Base-by-base conservation (phyloP, 2,888 invertebrate species). In the Lampropteryx suffumata region DNA sequence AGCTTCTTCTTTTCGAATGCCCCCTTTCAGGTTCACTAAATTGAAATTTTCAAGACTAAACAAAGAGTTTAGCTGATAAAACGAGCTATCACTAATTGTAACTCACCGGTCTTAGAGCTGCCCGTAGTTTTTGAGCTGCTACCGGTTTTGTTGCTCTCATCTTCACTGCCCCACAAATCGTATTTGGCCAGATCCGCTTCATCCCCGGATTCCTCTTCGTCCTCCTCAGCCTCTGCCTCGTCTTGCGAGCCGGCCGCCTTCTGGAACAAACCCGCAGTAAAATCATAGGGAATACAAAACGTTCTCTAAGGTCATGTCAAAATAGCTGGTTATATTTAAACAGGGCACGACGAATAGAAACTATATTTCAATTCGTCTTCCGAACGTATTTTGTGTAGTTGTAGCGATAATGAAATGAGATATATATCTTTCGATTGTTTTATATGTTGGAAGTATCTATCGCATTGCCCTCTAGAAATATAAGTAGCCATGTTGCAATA, bases 101-200 rank as follows among this genome's bases (percentile, higher is more conserved):
- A 46, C 30, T 54, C 30, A 52, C 57, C 50, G 13, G 45, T 12
- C 9, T 51, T 52, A 10, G 46, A 46, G 33, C 46, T 40, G 28
- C 46, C 51, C 82, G 84, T 83, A 55, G 70, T 51, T 72, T 85
- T 84, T 1, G 53, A 48, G 35, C 48, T 48, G 44, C 43, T 56
- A 81, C 83, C 84, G 56, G 70, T 52, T 71, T 84, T 84, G 1
- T 80, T 65, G 53, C 75, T 75, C 39, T 91, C 92, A 35, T 92
- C 92, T 53, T 93, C 94, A 59, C 92, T 92, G 52, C 94, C 94
- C 93, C 94, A 95, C 33, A 96, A 84, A 73, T 95, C 95, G 76
- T 96, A 96, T 75, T 95, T 95, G 14, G 95, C 94, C 37, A 95
- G 87, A 77, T 96, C 95, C 8, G 92, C 94, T 43, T 90, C 90